Base-by-base conservation (phyloP, 92 coral and sea anemone species). In the Bergia sp. region DNA sequence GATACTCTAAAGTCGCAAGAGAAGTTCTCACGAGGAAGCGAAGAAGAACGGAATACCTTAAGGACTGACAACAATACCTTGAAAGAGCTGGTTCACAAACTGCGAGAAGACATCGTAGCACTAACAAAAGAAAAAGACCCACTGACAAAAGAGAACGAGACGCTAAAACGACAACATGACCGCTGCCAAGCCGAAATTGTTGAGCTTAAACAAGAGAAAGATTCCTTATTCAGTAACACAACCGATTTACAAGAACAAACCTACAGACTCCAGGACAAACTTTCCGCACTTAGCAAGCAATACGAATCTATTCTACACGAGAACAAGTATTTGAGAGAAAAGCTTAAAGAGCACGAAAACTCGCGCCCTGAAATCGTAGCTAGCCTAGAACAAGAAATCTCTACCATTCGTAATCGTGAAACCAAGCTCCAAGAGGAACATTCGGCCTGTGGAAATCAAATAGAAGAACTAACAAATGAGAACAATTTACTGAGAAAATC, bases 101-200 rank as follows among this genome's bases (percentile, higher is more conserved):
- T 84, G 36, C 65, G 37, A 44, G 61, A 84, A 29, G 87, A 84
- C 41, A 23, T 84, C 43, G 6, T 47, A 15, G 18, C 66, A 38
- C 87, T 67, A 12, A 40, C 38, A 23, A 36, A 50, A 37, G 65
- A 82, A 23, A 67, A 82, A 82, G 86, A 82, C 13, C 57, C 12
- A 8, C 21, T 67, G 96, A 90, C 72, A 82, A 81, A 87, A 36
- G 91, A 90, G 73, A 91, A 90, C 81, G 96, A 95, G 61, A 83
- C 81, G 75, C 80, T 93, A 50, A 86, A 89, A 82, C 92, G 82
- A 37, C 86, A 93, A 73, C 89, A 55, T 20, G 91, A 90, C 72
- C 82, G 90, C 38, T 86, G 91, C 55, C 92, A 95, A 37, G 69
- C 42, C 67, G 78, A 84, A 47, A 84, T 71, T 38, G 67, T 37